Percentiles rank a stretch among this genome's conserved stretches.
Evolutionary conservation across 2,888 invertebrate genomes (phyloP).

Genomic region (Idaea dimidiata): DNA sequence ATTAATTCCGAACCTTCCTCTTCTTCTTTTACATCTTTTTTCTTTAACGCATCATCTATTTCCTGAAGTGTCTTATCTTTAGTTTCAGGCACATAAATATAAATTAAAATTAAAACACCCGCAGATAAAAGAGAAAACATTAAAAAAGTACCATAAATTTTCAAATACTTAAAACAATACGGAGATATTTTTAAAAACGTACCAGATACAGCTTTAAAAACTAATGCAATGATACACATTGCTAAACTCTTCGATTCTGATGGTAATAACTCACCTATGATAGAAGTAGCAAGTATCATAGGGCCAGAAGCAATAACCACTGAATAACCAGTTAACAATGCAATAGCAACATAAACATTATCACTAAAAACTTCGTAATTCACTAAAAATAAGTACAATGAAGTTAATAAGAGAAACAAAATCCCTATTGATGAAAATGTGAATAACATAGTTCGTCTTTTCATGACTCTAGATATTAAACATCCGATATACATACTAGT

Average conservation of each 20-base stretch:
- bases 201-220: slow-evolving; percentile 13
- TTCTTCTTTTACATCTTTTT: slow-evolving; percentile 4
- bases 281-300: slow-evolving; percentile 31
- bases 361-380: slow-evolving; percentile 27
- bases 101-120: slow-evolving; percentile 27
- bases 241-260: slow-evolving; percentile 32
- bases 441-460: slow-evolving; percentile 37
- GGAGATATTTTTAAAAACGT: slow-evolving; percentile 37
- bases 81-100: slow-evolving; percentile 44
- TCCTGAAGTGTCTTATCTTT: slow-evolving; percentile 47
- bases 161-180: slow-evolving; percentile 30
- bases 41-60: slow-evolving; percentile 31
- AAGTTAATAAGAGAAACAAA: slow-evolving; percentile 34
- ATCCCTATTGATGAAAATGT: slow-evolving; percentile 27
- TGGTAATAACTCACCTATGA: slow-evolving; percentile 39
- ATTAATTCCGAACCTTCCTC: slow-evolving; percentile 14
- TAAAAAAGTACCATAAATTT: slow-evolving; percentile 39
- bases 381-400: slow-evolving; percentile 37
- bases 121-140: slow-evolving; percentile 30
- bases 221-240: slow-evolving; percentile 21
- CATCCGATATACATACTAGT: slow-evolving; percentile 40
- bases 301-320: slow-evolving; percentile 42
- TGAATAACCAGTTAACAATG: slow-evolving; percentile 34
- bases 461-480: slow-evolving; percentile 30
- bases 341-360: slow-evolving; percentile 32